phyloP scores from a whole-genome alignment of 2,113 vertebrate genomes.

The Hemibagrus wyckioides region DNA sequence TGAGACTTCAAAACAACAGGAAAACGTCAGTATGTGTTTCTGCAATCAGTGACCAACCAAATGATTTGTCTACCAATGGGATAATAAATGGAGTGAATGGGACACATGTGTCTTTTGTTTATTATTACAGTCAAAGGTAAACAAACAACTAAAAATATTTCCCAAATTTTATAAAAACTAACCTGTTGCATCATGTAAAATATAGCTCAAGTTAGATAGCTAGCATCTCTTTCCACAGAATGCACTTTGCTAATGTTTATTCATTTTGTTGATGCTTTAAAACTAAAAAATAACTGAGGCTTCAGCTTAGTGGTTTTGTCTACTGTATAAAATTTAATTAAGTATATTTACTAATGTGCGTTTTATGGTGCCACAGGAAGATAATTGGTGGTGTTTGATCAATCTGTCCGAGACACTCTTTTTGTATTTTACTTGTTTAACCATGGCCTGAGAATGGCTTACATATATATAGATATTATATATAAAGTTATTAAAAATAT shows the following conservation, averaged over 20 bases:
- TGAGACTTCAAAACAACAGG: conserved; percentile 66
- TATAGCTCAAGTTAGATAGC: too few relatives aligned
- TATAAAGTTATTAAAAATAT: too few relatives aligned
- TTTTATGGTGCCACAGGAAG: too few relatives aligned
- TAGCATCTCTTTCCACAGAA: background rate
- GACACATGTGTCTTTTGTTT: conserved; percentile 39
- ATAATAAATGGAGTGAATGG: conserved; percentile 58
- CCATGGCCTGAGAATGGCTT: too few relatives aligned
- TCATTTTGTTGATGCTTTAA: background rate
- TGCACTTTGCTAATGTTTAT: too few relatives aligned
- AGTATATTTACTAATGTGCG: too few relatives aligned
- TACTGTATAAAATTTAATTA: too few relatives aligned
- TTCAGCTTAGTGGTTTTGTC: background rate
- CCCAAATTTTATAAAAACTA: background rate
- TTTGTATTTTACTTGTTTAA: too few relatives aligned
- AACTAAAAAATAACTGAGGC: background rate
- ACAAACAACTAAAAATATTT: background rate
- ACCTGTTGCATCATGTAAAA: background rate
- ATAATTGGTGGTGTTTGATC: too few relatives aligned
- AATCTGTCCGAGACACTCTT: too few relatives aligned
- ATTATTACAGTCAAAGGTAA: background rate
- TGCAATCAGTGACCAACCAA: conserved; percentile 71
- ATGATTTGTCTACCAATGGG: conserved; percentile 66
- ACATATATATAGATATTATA: too few relatives aligned
- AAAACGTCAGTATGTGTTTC: conserved; percentile 67